phyloP scores from a whole-genome alignment of 2,888 invertebrate genomes.

The Phortica okadai region DNA sequence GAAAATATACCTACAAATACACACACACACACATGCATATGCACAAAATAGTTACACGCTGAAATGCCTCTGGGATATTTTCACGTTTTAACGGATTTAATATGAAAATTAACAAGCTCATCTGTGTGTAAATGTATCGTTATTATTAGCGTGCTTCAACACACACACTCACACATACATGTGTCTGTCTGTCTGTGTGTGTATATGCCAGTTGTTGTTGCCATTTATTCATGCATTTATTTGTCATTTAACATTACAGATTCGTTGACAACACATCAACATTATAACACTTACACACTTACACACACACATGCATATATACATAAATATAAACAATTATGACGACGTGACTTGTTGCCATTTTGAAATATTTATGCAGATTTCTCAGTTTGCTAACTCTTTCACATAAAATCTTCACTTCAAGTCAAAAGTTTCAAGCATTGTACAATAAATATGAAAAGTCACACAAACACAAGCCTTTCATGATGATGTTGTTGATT shows the following conservation, averaged over 20 bases:
- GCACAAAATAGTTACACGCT: too few relatives aligned
- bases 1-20: too few relatives aligned
- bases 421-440: neutral
- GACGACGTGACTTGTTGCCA: constrained; percentile 68
- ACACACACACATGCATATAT: neutral
- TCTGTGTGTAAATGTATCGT: constrained; percentile 3
- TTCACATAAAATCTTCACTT: neutral
- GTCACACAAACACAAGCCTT: too few relatives aligned
- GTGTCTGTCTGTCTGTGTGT: constrained; percentile 15
- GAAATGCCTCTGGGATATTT: constrained; percentile 44
- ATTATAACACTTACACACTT: constrained; percentile 11
- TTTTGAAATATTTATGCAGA: constrained; percentile 57
- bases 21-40: too few relatives aligned
- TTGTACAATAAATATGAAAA: neutral
- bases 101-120: constrained; percentile 64
- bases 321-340: constrained; percentile 59
- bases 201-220: neutral
- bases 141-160: neutral
- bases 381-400: constrained; percentile 49
- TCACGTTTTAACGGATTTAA: constrained; percentile 67
- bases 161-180: neutral
- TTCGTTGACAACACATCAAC: neutral
- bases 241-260: neutral
- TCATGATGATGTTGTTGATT: too few relatives aligned
- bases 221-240: neutral